Evolutionary conservation across 1,140 invertebrate genomes (phyloP).

Genomic region (Apis mellifera): Amel_HAv3.1 CM009932.2:6891001-6891500

Average conservation of each 20-base stretch:
- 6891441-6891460: slow-evolving; percentile 34
- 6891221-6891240: not conserved
- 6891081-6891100: not conserved
- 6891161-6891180: not conserved
- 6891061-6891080: not conserved
- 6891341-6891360: not conserved
- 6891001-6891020: not conserved
- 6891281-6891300: not conserved
- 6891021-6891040: slow-evolving; percentile 9
- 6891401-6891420: not conserved
- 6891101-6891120: not conserved
- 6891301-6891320: no score
- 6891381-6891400: no score
- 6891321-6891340: not conserved
- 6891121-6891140: not conserved
- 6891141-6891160: not conserved
- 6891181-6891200: not conserved
- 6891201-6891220: not conserved
- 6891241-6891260: not conserved
- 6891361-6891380: no score
- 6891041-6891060: not conserved
- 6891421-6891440: not conserved
- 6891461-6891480: slow-evolving; percentile 3
- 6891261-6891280: not conserved
- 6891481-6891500: not conserved